A percentile compares a stretch with the other conserved stretches of the same genome.
Evolutionary conservation across 1,140 invertebrate species (phyloP).

Genomic region (Acromyrmex echinatior): DNA sequence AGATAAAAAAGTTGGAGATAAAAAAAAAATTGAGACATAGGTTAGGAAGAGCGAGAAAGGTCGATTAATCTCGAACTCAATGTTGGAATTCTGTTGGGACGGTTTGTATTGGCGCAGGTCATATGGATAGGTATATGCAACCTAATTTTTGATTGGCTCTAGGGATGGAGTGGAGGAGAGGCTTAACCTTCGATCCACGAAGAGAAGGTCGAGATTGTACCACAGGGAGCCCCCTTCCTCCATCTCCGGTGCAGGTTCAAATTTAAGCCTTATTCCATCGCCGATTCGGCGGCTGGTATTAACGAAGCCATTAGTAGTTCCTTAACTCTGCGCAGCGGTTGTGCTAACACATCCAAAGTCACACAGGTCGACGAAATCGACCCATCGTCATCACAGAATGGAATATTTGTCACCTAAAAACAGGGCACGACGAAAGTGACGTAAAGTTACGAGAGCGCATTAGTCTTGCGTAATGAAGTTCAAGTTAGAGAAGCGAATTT

Average conservation of each 20-base stretch:
- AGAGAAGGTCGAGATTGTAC: conserved; percentile 59
- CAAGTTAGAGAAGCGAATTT: conserved; percentile 50
- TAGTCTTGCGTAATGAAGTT: conserved; percentile 59
- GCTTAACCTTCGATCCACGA: conserved; percentile 62
- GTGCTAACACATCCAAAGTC: conserved; percentile 59
- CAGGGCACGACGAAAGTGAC: conserved; percentile 42
- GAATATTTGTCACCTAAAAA: conserved; percentile 71
- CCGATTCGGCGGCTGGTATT: conserved; percentile 60
- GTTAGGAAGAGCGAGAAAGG: not conserved
- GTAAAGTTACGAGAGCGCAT: conserved; percentile 56
- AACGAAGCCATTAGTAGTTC: conserved; percentile 71
- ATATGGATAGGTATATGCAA: conserved; percentile 39
- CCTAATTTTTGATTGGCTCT: conserved; percentile 68
- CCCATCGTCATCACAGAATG: conserved; percentile 42
- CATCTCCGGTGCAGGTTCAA: conserved; percentile 19
- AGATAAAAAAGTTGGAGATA: no score
- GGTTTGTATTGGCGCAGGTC: conserved; percentile 47
- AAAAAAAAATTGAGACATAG: not conserved
- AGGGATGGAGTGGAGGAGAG: conserved; percentile 40
- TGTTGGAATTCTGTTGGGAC: conserved; percentile 18
- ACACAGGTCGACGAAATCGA: conserved; percentile 27
- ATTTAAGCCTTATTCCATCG: conserved; percentile 56
- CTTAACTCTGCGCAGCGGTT: conserved; percentile 66
- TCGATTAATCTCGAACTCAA: conserved; percentile 11
- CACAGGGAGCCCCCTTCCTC: not conserved